Conservation (phyloP, 2,888 invertebrate species). For the Drosophila greeni region DNA sequence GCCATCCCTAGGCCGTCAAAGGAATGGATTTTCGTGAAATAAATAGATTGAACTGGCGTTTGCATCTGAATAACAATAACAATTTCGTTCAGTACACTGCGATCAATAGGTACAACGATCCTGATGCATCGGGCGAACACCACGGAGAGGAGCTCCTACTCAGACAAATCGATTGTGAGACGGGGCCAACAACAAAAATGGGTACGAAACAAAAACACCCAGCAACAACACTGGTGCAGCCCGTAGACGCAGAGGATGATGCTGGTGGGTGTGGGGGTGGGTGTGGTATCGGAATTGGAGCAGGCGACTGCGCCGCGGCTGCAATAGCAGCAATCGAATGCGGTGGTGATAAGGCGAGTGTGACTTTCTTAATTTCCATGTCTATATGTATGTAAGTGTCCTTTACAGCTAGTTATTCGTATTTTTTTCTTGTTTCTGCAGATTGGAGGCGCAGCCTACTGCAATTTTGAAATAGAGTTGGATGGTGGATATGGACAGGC, state of each 20-base stretch:
- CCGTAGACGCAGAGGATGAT: slow-evolving; percentile 11
- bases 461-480: slow-evolving; percentile 50
- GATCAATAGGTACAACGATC: slow-evolving; percentile 42
- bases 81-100: slow-evolving; percentile 52
- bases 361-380: slow-evolving; percentile 27
- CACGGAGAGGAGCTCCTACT: slow-evolving; percentile 30
- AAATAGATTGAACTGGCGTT: slow-evolving; percentile 63
- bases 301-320: slow-evolving; percentile 49
- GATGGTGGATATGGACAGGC: slow-evolving; percentile 28
- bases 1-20: slow-evolving; percentile 6
- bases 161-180: slow-evolving; percentile 43
- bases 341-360: slow-evolving; percentile 64
- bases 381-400: slow-evolving; percentile 13
- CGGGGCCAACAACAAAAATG: slow-evolving; percentile 49
- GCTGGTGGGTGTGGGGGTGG: slow-evolving; percentile 17
- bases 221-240: slow-evolving; percentile 47
- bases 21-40: slow-evolving; percentile 52
- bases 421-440: slow-evolving; percentile 21
- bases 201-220: slow-evolving; percentile 60
- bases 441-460: slow-evolving; percentile 47
- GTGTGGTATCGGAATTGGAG: slow-evolving; percentile 28
- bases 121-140: slow-evolving; percentile 49
- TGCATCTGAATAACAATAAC: slow-evolving; percentile 60
- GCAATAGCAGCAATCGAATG: slow-evolving; percentile 14
- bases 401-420: background rate